phyloP scores from a whole-genome alignment of 2,888 invertebrate genomes.

The Drosophila mulleri region DNA sequence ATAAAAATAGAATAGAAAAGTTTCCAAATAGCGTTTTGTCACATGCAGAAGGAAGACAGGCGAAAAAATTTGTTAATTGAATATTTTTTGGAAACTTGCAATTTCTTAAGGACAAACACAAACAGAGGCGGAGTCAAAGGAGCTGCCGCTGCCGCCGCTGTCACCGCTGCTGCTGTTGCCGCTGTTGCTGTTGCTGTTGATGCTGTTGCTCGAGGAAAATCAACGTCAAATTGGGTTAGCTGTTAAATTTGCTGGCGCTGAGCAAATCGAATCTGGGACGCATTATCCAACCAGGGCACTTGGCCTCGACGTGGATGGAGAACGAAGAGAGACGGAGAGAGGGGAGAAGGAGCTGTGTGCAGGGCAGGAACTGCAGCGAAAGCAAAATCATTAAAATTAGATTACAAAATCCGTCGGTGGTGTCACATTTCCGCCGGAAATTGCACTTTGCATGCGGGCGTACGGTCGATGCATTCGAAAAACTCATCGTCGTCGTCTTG shows the following conservation, averaged over 20 bases:
- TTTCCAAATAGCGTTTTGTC: slow-evolving; percentile 73
- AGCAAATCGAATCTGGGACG: slow-evolving; percentile 71
- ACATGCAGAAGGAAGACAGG: slow-evolving; percentile 59
- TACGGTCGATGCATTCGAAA: neutral
- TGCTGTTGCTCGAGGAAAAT: slow-evolving; percentile 44
- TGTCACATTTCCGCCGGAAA: slow-evolving; percentile 80
- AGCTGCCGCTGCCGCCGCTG: slow-evolving; percentile 1
- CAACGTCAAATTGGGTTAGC: slow-evolving; percentile 71
- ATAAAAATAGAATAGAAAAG: slow-evolving; percentile 37
- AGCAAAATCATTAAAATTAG: slow-evolving; percentile 79
- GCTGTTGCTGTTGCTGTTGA: neutral
- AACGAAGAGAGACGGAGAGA: neutral
- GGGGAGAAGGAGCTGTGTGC: neutral
- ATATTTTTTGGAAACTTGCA: slow-evolving; percentile 67
- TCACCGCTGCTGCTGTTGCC: neutral
- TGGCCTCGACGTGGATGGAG: slow-evolving; percentile 48
- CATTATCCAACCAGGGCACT: slow-evolving; percentile 52
- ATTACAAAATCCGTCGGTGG: slow-evolving; percentile 76
- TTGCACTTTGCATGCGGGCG: slow-evolving; percentile 72
- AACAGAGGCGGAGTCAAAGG: slow-evolving; percentile 33
- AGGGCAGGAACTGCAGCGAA: slow-evolving; percentile 53
- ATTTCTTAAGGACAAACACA: slow-evolving; percentile 50
- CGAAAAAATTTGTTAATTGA: slow-evolving; percentile 69
- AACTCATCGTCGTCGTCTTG: slow-evolving; percentile 4
- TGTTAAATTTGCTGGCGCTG: slow-evolving; percentile 51